Evolutionary conservation across 2,797 vertebrate species (phyloP), one percentile per base, ranked within the genome.

Genomic region (Acrossocheilus fasciatus): DNA sequence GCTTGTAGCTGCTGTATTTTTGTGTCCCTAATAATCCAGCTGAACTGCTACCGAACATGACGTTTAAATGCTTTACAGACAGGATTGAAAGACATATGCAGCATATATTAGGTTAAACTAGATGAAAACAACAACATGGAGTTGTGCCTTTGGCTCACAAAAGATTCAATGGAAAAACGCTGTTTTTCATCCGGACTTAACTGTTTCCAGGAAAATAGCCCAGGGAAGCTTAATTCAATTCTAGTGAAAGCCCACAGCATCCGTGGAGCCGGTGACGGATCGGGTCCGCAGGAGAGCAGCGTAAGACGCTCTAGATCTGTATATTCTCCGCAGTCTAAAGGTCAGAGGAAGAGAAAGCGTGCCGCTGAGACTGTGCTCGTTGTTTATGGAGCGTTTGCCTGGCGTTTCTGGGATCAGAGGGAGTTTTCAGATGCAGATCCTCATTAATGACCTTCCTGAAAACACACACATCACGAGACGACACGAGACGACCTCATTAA

Each of bases 401-500:
- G 47, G 23, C 6, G 4, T 50, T 59, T 64, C n/a, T 64, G 39
- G 20, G 26, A 82, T 82, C 47, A 34, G 15, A 30, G 81, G 81
- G 34, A 36, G 2, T 36, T 36, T 59, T 73, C 52, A 83, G 74
- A 83, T 83, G 69, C 50, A 83, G 39, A 69, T 50, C 64, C 47
- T 54, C 45, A 69, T 50, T 82, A 82, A 69, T 36, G 26, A 82
- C 47, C 30, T 52, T 39, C n/a, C 26, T 14, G 66, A n/a, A 66
- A 23, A 45, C 39, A 62, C 47, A 62, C 18, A 11, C 11, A 20
- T 39, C 75, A 77, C 20, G 20, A 23, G 69, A 72, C 41, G 2
- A 6, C 75, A 77, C 20, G 20, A 23, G 69, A 72, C 41, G 2
- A 6, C 0, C 62, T 14, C 62, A 14, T 30, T 15, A 14, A 64